Evolutionary conservation across 2,888 invertebrate species (phyloP), one percentile per base, ranked within the genome.

Genomic region (Cheilosia pagana): DNA sequence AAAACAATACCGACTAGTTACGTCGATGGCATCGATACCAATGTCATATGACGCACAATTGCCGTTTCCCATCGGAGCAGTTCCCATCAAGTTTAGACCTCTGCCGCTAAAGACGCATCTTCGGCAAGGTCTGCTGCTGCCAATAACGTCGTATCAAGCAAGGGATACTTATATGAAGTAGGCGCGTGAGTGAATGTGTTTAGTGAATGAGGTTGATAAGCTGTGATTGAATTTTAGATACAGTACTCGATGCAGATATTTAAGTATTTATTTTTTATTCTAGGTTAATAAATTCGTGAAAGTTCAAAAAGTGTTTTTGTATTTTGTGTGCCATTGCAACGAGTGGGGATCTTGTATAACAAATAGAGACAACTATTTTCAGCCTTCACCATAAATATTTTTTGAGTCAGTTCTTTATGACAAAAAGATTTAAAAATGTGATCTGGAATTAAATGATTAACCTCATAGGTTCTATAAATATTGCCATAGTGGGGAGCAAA

Each of bases 71-170:
- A 41, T 85, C 12, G 85, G 85, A 23, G 43, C n/a, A 6, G 85
- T 85, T 14, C 85, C 85, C 1, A 67, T 85, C 4, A 85, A 76
- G 19, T 81, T 81, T 19, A 59, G 45, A 10, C 75, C 85, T 5
- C 31, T 85, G 28, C 85, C 85, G n/a, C 16, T 85, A 35, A 85
- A 85, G 53, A 85, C 85, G 0, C 75, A 85, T 43, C 60, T 85
- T 0, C 81, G 60, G 2, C 81, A 81, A 23, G 48, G 57, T 0
- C 50, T 45, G 21, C 55, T 85, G 16, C n/a, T 85, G 19, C 75
- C 75, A 2, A 70, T 85, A 25, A 67, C 81, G 3, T 85, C 85
- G 3, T 85, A 85, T 19, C 63, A 81, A n/a, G 81, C 63, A 14
- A 71, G 39, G 16, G 65, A 53, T 43, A 52, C 74, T 3, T 68